phyloP scores from a whole-genome alignment of 2,797 vertebrate species.

The Tangara arthus region DNA sequence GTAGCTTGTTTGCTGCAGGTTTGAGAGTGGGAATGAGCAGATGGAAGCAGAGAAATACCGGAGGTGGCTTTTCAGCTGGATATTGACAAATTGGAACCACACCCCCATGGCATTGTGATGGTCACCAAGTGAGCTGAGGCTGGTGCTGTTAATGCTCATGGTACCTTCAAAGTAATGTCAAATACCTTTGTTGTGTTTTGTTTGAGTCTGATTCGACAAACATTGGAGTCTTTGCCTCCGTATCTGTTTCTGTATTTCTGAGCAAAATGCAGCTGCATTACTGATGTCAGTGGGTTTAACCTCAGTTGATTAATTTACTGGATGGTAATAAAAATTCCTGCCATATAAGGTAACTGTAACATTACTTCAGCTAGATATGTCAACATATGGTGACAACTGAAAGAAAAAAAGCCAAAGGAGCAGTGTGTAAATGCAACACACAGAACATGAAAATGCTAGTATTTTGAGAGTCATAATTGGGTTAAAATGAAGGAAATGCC shows the following conservation, averaged over 20 bases:
- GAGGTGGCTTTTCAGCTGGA: background rate
- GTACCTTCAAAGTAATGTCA: background rate
- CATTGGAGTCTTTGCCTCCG: background rate
- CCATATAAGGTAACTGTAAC: background rate
- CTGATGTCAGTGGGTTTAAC: background rate
- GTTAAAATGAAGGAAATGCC: background rate
- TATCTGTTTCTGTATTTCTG: background rate
- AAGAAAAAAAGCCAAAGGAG: background rate
- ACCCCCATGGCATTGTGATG: accelerated
- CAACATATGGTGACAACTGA: background rate
- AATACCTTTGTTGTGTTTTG: background rate
- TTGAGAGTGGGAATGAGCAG: background rate
- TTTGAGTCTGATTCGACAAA: background rate
- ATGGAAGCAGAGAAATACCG: background rate
- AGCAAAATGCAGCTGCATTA: background rate
- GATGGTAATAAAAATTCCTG: background rate
- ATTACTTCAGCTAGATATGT: background rate
- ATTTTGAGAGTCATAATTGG: background rate
- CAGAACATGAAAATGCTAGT: background rate
- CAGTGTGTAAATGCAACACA: background rate
- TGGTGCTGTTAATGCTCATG: background rate
- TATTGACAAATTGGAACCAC: background rate
- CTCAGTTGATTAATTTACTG: background rate
- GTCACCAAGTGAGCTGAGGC: background rate
- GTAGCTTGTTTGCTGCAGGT: background rate